A percentile compares a stretch with the other conserved stretches of the same genome.
phyloP scores from a whole-genome alignment of 2,113 vertebrate species.

The Rhinolophus sinicus region DNA sequence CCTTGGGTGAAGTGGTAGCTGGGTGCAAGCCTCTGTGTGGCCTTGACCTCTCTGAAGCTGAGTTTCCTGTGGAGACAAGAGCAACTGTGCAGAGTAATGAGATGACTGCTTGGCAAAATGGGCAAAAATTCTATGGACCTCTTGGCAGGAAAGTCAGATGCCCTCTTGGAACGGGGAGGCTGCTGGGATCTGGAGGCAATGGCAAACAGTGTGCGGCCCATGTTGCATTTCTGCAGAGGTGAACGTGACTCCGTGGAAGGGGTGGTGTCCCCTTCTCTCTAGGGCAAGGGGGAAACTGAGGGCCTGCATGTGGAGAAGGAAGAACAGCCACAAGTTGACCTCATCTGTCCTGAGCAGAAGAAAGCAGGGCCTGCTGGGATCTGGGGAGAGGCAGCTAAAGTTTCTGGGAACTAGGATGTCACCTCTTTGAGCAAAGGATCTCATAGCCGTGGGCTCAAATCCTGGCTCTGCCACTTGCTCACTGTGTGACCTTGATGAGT shows the following conservation, averaged over 20 bases:
- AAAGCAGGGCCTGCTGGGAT: background rate
- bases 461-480: background rate
- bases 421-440: background rate
- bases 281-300: background rate
- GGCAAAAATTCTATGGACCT: background rate
- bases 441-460: background rate
- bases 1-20: background rate
- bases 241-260: accelerated
- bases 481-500: background rate
- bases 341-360: background rate
- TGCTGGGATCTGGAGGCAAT: background rate
- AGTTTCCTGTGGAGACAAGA: no score
- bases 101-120: background rate
- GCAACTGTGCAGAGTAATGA: background rate
- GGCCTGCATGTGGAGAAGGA: background rate
- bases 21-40: no score
- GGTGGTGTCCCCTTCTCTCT: background rate
- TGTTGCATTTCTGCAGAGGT: background rate
- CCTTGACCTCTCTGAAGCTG: background rate
- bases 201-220: accelerated
- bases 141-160: background rate
- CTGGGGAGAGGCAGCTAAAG: background rate
- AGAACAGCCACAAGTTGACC: no score
- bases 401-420: background rate
- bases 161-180: background rate